These are phyloP conservation scores for Acropora tenuis DNA, from an alignment of 64 coral and sea anemone species.

Conservation along the genomic window DNA sequence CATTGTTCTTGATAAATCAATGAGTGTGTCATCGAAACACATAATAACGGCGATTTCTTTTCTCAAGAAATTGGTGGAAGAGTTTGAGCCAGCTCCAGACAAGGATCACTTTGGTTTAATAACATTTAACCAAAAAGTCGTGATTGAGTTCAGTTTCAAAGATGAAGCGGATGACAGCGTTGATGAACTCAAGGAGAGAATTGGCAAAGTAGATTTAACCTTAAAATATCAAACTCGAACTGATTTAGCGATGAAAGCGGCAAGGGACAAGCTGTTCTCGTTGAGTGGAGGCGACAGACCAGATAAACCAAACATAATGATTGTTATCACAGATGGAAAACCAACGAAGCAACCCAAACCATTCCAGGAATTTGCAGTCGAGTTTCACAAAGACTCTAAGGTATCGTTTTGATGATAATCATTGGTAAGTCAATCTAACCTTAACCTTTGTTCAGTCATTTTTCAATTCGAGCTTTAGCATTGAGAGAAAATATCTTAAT, in stretches of 20 bases:
- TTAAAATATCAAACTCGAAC: background rate
- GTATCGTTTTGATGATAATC: background rate
- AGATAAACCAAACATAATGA: constrained; percentile 13
- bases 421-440: too few species aligned
- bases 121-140: constrained; percentile 6
- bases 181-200: background rate
- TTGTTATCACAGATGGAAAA: constrained; percentile 25
- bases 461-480: too few species aligned
- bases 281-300: constrained; percentile 23
- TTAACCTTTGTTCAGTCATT: too few species aligned
- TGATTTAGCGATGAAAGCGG: constrained; percentile 31
- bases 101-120: constrained; percentile 22
- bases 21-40: background rate
- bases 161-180: background rate
- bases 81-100: constrained; percentile 1
- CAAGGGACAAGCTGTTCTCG: constrained; percentile 18
- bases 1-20: constrained; percentile 15
- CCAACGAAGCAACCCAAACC: background rate
- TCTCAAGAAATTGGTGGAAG: constrained; percentile 4
- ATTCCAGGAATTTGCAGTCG: background rate
- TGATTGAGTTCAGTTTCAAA: background rate
- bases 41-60: background rate
- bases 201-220: background rate
- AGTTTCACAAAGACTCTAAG: background rate
- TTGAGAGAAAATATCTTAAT: too few species aligned